Evolutionary conservation across 2,888 invertebrate species (phyloP), one percentile per base, ranked within the genome.

Genomic region (Achlya flavicornis): DNA sequence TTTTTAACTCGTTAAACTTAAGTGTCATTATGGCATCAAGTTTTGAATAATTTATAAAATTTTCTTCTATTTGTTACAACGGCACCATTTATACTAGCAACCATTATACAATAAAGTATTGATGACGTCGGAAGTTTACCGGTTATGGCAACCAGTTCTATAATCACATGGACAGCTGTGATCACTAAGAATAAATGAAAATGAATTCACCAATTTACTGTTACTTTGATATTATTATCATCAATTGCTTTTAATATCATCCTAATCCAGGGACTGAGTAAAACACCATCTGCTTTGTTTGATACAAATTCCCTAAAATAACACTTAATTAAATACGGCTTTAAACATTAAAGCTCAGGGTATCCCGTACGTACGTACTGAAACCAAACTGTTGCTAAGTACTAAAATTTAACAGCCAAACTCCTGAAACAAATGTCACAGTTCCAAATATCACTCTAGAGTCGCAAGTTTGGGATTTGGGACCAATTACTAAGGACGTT

Each of bases 401-500:
- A 43, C 69, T 72, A 72, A 75, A 76, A 79, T 72, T 78, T 77
- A 74, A 75, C 74, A 77, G 66, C 72, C 70, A 62, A 75, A 77
- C 72, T 78, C 65, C 41, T 53, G 70, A 71, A 74, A 77, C 77
- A 75, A 77, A 79, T 68, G 69, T 66, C 72, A 75, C 70, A 71
- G 66, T 66, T 72, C 64, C 66, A 74, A 80, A 79, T 77, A 74
- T 74, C 74, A 71, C 78, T 74, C 73, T 70, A 64, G 74, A 77
- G 82, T 78, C 80, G 76, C 66, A 67, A 77, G 76, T 76, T 75
- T 66, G 78, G 79, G 77, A 76, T 75, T 80, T 78, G 86, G 84
- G 87, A 84, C 83, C 89, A 86, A 90, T 91, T 89, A 90, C 86
- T 76, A 75, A 75, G 73, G 74, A 77, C 79, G 80, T 85, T 83